Conservation (phyloP, 2,888 invertebrate genomes). For the Athalia circularis region DNA sequence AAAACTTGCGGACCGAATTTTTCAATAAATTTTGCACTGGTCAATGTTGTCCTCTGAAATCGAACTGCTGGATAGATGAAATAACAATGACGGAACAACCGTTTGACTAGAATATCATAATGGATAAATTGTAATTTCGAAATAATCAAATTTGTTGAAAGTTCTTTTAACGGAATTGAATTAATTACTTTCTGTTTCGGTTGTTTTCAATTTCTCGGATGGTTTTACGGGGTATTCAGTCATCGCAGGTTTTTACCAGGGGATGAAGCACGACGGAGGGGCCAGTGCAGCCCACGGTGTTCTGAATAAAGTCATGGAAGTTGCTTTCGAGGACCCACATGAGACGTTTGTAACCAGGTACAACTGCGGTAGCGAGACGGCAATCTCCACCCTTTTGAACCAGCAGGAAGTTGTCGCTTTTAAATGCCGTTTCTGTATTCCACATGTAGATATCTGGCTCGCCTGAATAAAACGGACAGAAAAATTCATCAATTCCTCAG, state of each 20-base stretch:
- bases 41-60: conserved; percentile 55
- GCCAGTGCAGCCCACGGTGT: conserved; percentile 79
- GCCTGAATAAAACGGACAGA: conserved; percentile 65
- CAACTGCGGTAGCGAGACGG: conserved; percentile 79
- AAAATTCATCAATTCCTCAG: not conserved
- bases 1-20: not conserved
- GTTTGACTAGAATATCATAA: conserved; percentile 17
- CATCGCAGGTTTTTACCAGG: conserved; percentile 75
- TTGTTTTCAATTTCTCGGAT: not conserved
- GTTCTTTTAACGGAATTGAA: not conserved
- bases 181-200: not conserved
- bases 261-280: conserved; percentile 79
- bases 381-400: conserved; percentile 79
- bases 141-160: not conserved
- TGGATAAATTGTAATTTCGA: not conserved
- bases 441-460: conserved; percentile 80
- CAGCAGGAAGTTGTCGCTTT: conserved; percentile 76
- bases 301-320: conserved; percentile 80
- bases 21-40: conserved; percentile 54
- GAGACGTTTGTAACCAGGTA: conserved; percentile 77
- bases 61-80: not conserved
- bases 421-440: conserved; percentile 79
- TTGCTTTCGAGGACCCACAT: conserved; percentile 82
- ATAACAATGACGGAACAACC: not conserved
- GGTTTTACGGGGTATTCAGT: conserved; percentile 44